Base-by-base conservation (phyloP, 92 coral and sea anemone species). In the Ricordea florida region DNA sequence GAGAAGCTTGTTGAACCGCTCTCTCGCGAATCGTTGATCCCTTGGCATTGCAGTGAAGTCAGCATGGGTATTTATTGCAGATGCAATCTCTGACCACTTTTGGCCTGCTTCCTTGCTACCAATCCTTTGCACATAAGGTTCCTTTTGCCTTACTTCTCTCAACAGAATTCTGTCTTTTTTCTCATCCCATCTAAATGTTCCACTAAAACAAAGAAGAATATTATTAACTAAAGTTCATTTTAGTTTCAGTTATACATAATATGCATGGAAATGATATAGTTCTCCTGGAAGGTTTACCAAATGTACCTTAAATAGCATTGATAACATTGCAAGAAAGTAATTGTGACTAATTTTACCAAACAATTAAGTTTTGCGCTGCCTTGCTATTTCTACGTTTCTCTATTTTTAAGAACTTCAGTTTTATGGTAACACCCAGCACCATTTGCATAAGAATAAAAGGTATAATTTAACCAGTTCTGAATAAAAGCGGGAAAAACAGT, bases 51-150 rank as follows among this genome's bases (percentile, higher is more conserved):
- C 57, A 15, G 57, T 10, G 11, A 68, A 68, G 21, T 68, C 76
- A 25, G 62, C 45, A 34, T 68, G 76, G 35, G 23, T 47, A 29
- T 33, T 68, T 30, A 68, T 1, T 26, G 20, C 41, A 9, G 45
- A 9, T 15, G 62, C 76, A 28, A 37, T 17, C 27, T 57, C 69
- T 32, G 60, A 56, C 80, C 70, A 58, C 60, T 42, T 59, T 60
- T 73, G 69, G 52, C 80, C 80, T 35, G 80, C 30, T 47, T 73
- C 80, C 35, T 26, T 42, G 36, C 56, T 73, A 14, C 80, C 80
- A 38, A 3, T 37, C 46, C 57, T 41, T 10, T 73, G 18, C 30
- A 57, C 28, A 49, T 17, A 59, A 21, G 80, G 69, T 57, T 58
- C 56, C 37, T 41, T 21, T 23, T 36, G 35, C 68, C 80, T 58